phyloP scores from a whole-genome alignment of 2,888 invertebrate species.

The Gortyna flavago region DNA sequence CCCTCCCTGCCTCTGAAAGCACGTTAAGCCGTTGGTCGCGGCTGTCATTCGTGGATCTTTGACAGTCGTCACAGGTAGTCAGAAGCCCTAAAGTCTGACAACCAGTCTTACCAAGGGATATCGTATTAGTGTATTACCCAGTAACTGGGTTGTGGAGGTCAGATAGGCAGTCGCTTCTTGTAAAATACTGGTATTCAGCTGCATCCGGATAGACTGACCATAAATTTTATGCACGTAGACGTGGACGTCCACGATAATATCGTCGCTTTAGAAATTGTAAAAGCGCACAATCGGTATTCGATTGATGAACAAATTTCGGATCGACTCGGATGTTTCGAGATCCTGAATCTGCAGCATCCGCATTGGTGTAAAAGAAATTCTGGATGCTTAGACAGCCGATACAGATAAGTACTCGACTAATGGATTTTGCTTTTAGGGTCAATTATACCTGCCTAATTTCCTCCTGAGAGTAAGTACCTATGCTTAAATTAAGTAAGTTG shows the following conservation, averaged over 20 bases:
- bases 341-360: neutral
- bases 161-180: too few species aligned
- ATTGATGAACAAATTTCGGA: neutral
- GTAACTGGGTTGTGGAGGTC: too few species aligned
- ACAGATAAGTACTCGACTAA: neutral
- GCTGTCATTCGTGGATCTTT: too few species aligned
- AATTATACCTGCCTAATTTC: neutral
- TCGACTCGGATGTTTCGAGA: neutral
- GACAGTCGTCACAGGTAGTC: too few species aligned
- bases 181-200: too few species aligned
- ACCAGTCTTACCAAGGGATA: too few species aligned
- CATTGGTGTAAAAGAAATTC: neutral
- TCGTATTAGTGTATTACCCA: too few species aligned
- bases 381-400: neutral
- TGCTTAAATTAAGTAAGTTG: constrained; percentile 26
- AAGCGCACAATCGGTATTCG: neutral
- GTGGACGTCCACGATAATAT: neutral
- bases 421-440: constrained; percentile 4
- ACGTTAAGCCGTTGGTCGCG: too few species aligned
- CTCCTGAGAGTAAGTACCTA: neutral
- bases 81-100: too few species aligned
- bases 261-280: neutral
- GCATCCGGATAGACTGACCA: too few species aligned
- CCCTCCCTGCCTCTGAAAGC: too few species aligned
- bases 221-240: neutral